phyloP scores from a whole-genome alignment of 2,888 invertebrate genomes.

The Ochlodes sylvanus region DNA sequence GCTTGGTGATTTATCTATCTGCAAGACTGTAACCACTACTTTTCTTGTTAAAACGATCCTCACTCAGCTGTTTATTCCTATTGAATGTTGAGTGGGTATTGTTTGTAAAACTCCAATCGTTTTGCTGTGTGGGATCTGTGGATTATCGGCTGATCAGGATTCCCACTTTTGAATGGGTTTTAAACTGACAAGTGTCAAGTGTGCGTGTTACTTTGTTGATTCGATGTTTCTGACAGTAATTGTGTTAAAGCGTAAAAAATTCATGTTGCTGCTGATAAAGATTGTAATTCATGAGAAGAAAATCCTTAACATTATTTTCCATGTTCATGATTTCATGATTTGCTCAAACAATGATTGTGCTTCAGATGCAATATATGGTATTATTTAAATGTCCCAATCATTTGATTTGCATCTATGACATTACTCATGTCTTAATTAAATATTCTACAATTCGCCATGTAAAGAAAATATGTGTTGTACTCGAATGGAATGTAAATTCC shows the following conservation, averaged over 20 bases:
- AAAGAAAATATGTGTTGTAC: not conserved
- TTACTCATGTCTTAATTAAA: constrained; percentile 10
- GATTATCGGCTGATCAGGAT: constrained; percentile 31
- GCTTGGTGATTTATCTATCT: constrained; percentile 22
- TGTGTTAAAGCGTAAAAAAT: not conserved
- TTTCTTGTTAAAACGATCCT: constrained; percentile 30
- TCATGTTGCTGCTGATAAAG: not conserved
- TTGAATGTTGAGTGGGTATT: constrained; percentile 38
- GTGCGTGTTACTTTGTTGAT: constrained; percentile 27
- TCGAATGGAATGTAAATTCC: not conserved
- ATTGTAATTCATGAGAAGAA: too few relatives aligned
- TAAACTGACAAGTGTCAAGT: constrained; percentile 27
- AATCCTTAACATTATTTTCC: too few relatives aligned
- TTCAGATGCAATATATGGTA: not conserved
- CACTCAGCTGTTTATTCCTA: constrained; percentile 33
- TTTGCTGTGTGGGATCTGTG: constrained; percentile 35
- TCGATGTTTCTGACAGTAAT: constrained; percentile 28
- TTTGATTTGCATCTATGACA: constrained; percentile 14
- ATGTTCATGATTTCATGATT: too few relatives aligned
- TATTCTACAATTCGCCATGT: too few relatives aligned
- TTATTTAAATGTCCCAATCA: not conserved
- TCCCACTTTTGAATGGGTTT: constrained; percentile 28
- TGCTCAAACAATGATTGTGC: too few relatives aligned
- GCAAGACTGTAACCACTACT: constrained; percentile 13
- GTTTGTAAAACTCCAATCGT: constrained; percentile 39